Conservation (phyloP, 2,113 vertebrate species). For the Erythrolamprus reginae region DNA sequence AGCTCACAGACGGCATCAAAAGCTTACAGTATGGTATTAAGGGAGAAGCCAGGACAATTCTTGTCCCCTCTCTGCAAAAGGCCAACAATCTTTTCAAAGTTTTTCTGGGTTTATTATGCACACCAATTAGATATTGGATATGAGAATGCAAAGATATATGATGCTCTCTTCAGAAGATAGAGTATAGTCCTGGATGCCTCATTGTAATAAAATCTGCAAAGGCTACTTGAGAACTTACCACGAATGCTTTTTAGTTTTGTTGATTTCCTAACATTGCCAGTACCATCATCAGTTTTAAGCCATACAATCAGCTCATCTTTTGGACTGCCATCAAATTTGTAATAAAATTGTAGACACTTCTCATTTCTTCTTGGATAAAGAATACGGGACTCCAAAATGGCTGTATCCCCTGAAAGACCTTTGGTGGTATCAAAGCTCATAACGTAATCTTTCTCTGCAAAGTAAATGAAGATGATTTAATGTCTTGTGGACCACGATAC, state of each 20-base stretch:
- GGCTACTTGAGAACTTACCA: slow-evolving; percentile 63
- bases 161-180: not conserved
- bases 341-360: slow-evolving; percentile 92
- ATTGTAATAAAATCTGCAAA: not conserved
- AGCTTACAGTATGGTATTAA: not conserved
- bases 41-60: not conserved
- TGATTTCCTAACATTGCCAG: slow-evolving; percentile 73
- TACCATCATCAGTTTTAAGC: slow-evolving; percentile 80
- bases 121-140: not conserved
- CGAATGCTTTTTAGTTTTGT: slow-evolving; percentile 76
- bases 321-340: slow-evolving; percentile 79
- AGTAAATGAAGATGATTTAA: not conserved
- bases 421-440: slow-evolving; percentile 77
- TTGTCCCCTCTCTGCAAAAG: not conserved
- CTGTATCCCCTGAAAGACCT: slow-evolving; percentile 67
- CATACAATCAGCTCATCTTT: slow-evolving; percentile 80
- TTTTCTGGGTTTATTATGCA: not conserved
- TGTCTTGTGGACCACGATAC: not conserved
- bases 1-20: not conserved
- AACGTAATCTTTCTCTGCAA: slow-evolving; percentile 76
- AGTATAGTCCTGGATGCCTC: not conserved
- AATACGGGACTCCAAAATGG: slow-evolving; percentile 82
- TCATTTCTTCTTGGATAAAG: slow-evolving; percentile 83
- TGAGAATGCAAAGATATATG: not conserved
- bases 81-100: not conserved